Evolutionary conservation across 2,888 invertebrate genomes (phyloP), one percentile per base, ranked within the genome.

Genomic region (Melikaiella ostensackeni): DNA sequence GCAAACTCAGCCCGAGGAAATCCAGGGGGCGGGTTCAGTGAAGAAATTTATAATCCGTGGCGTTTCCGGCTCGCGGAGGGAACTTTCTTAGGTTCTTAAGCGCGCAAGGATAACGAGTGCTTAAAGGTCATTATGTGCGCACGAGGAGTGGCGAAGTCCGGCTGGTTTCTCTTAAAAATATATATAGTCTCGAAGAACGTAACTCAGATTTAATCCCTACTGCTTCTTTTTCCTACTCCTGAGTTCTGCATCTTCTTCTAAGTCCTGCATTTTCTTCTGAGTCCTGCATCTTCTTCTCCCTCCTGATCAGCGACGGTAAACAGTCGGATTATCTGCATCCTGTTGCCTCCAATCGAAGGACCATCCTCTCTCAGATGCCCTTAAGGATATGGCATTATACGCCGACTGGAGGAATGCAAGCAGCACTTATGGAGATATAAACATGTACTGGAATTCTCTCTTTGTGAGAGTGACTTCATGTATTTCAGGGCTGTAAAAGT

Each of bases 241-340:
- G 2, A 42, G 16, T 42, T 4, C 42, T 4, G 42, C 1, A 33
- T 62, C 62, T 1, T 79, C 74, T 78, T 77, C 75, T 84, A 3
- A 38, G 13, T 38, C 3, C 13, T 13, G 13, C 13, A 38, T 38
- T 30, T 9, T 27, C 46, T 66, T 21, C 6, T 27, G 13, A 42
- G 42, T 42, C 16, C 42, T 42, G 42, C 5, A 33, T 35, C 62
- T 35, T 79, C 74, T 78, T 77, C 75, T 84, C 80, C 80, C 79
- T 78, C 76, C 75, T 74, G 77, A 76, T 33, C 77, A 79, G 59
- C 80, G 78, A 81, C 85, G 86, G 86, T 89, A 88, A 89, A 88
- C 86, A 85, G 83, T 86, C 85, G 83, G 89, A 89, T 89, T 89
- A 88, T 89, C 88, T 85, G 84, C 84, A 84, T 84, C 82, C 83